Percentiles rank a stretch among this genome's conserved stretches.
Evolutionary conservation across 1,140 invertebrate species (phyloP).

Genomic region (Drosophila azteca): DNA sequence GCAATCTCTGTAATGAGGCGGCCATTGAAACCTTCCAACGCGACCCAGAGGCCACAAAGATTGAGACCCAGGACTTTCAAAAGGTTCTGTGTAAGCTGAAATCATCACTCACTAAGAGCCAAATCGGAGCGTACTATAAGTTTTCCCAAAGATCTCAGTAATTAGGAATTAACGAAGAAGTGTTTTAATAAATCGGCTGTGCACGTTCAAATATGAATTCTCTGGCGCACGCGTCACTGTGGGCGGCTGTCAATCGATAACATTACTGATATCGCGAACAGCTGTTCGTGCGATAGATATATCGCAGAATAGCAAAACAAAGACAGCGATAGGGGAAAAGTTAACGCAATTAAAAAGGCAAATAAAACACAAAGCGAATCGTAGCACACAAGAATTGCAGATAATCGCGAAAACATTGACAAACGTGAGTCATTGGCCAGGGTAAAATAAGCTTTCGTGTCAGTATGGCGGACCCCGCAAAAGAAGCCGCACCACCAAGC

Average conservation of each 20-base stretch:
- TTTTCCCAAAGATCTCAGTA: slow-evolving; percentile 61
- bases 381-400: slow-evolving; percentile 12
- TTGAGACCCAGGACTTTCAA: slow-evolving; percentile 85
- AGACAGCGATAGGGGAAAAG: slow-evolving; percentile 10
- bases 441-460: slow-evolving; percentile 4
- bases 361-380: slow-evolving; percentile 3
- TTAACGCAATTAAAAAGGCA: slow-evolving; percentile 34
- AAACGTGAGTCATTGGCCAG: slow-evolving; percentile 39
- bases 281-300: slow-evolving; percentile 21
- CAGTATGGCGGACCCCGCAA: slow-evolving; percentile 39
- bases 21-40: slow-evolving; percentile 87
- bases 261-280: not conserved
- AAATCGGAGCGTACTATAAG: slow-evolving; percentile 83
- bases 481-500: slow-evolving; percentile 61
- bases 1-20: slow-evolving; percentile 89
- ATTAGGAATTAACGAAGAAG: not conserved
- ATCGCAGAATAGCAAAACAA: slow-evolving; percentile 24
- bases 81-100: slow-evolving; percentile 84
- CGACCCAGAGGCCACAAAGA: slow-evolving; percentile 83
- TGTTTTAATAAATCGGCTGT: not conserved
- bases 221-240: not conserved
- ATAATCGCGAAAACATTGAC: slow-evolving; percentile 11
- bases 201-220: too few relatives aligned
- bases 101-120: slow-evolving; percentile 85
- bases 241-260: slow-evolving; percentile 2